phyloP scores from a whole-genome alignment of 2,888 invertebrate species.

The Phlogophora meticulosa region DNA sequence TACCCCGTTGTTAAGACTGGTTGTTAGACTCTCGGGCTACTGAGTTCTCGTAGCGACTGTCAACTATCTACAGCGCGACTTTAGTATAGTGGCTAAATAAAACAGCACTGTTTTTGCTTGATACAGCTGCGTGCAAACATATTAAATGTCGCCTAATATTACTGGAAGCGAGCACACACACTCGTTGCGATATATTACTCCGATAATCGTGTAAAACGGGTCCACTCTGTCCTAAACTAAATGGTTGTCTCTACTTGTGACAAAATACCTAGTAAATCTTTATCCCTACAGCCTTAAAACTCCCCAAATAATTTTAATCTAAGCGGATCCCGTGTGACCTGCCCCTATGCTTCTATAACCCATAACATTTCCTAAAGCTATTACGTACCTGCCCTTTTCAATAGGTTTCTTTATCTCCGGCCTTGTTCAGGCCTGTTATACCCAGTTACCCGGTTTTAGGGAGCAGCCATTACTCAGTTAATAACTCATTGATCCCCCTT shows the following conservation, averaged over 20 bases:
- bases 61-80: no score
- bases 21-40: no score
- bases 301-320: constrained; percentile 64
- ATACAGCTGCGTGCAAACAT: no score
- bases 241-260: constrained; percentile 4
- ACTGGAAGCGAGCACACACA: no score
- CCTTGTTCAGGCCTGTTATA: constrained; percentile 64
- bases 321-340: constrained; percentile 49
- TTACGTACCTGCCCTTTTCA: constrained; percentile 68
- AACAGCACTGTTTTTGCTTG: no score
- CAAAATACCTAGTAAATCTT: constrained; percentile 49
- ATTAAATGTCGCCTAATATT: no score
- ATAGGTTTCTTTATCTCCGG: constrained; percentile 69
- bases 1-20: no score
- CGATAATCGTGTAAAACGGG: neutral
- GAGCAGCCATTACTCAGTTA: constrained; percentile 69
- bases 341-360: constrained; percentile 54
- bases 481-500: constrained; percentile 74
- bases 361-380: constrained; percentile 55
- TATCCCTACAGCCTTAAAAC: constrained; percentile 41
- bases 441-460: constrained; percentile 66
- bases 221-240: constrained; percentile 4
- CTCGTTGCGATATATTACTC: neutral
- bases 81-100: no score
- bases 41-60: no score